Conservation (phyloP, 2,888 invertebrate genomes). For the Osmoderma eremita region DNA sequence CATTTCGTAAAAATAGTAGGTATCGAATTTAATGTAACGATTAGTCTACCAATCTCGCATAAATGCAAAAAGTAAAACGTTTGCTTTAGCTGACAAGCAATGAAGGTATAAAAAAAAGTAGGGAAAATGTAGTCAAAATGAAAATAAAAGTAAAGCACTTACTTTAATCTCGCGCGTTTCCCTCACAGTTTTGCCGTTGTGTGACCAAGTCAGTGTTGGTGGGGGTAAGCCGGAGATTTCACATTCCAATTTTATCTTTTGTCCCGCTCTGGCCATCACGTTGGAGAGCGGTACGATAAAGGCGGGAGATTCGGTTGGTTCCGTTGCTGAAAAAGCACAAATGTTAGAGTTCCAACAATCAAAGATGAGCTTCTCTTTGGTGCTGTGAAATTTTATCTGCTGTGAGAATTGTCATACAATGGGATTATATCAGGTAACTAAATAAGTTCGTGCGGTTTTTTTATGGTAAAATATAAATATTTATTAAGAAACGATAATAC, state of each 20-base stretch:
- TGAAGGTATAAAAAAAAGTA: neutral
- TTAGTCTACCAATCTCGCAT: no score
- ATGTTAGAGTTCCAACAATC: neutral
- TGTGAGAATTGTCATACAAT: no score
- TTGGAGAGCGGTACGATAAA: slow-evolving; percentile 73
- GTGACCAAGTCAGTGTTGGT: slow-evolving; percentile 74
- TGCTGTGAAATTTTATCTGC: no score
- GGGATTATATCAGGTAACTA: no score
- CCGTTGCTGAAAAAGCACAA: slow-evolving; percentile 65
- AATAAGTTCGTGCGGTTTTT: no score
- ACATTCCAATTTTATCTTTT: slow-evolving; percentile 78
- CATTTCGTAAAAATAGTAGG: neutral
- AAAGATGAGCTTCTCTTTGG: no score
- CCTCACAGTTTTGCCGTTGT: slow-evolving; percentile 73
- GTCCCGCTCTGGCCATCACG: slow-evolving; percentile 78
- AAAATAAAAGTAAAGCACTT: slow-evolving; percentile 53
- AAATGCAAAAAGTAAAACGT: no score
- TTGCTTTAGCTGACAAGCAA: no score
- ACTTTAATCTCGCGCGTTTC: slow-evolving; percentile 72
- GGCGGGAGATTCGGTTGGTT: slow-evolving; percentile 71
- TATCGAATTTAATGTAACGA: neutral
- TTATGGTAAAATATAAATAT: no score
- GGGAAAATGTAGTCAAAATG: slow-evolving; percentile 6
- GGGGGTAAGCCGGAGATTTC: slow-evolving; percentile 73
- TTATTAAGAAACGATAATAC: no score